Evolutionary conservation across 2,888 invertebrate genomes (phyloP).

Genomic region (Bellardia pandia): DNA sequence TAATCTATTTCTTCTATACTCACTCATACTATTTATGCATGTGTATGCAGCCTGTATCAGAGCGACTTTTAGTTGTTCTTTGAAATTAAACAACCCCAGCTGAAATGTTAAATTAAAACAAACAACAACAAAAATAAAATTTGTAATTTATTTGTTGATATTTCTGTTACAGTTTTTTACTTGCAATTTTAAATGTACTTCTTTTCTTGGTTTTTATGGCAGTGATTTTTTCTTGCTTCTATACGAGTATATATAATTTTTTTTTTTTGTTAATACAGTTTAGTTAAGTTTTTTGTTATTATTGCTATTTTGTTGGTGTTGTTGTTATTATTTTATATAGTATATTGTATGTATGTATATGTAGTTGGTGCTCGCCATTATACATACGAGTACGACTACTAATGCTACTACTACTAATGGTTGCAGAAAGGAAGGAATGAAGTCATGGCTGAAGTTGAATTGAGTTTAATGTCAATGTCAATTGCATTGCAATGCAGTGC

Average conservation of each 20-base stretch:
- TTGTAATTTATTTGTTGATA: constrained; percentile 62
- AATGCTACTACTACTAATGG: constrained; percentile 27
- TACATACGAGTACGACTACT: not conserved
- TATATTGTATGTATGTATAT: not conserved
- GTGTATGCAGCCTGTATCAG: constrained; percentile 45
- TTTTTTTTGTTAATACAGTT: constrained; percentile 10
- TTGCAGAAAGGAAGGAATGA: constrained; percentile 73
- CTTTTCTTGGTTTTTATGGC: constrained; percentile 66
- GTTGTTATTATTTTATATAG: not conserved
- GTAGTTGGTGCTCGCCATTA: constrained; percentile 53
- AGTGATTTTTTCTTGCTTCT: constrained; percentile 40
- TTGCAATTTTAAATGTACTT: constrained; percentile 51
- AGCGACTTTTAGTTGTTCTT: constrained; percentile 26
- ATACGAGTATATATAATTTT: constrained; percentile 7
- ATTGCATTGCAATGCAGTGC: constrained; percentile 61
- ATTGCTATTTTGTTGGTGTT: not conserved
- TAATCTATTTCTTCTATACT: not conserved
- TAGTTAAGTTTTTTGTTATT: constrained; percentile 29
- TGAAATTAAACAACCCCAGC: constrained; percentile 48
- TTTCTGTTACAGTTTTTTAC: constrained; percentile 64
- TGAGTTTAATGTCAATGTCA: constrained; percentile 76
- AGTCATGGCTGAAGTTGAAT: constrained; percentile 74
- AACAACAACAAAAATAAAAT: constrained; percentile 1
- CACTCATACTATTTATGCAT: not conserved
- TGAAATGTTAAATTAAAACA: constrained; percentile 22